Conservation (phyloP, 1,140 invertebrate genomes). For the Cyclargus thomasi region DNA sequence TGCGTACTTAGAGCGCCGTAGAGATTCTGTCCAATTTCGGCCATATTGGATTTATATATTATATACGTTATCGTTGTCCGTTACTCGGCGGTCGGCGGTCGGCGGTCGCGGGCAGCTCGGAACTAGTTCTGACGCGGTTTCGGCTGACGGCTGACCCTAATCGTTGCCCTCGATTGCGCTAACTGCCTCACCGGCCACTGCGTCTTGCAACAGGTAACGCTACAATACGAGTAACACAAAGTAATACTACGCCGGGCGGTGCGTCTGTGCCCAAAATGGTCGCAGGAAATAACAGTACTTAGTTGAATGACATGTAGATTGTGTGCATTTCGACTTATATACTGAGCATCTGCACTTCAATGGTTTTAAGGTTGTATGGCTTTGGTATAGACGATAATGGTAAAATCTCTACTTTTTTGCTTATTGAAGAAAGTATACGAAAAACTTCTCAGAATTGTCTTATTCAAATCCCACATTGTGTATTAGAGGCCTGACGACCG, state of each 20-base stretch:
- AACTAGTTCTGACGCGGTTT: slow-evolving; percentile 37
- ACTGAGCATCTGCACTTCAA: too few relatives aligned
- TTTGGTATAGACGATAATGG: too few relatives aligned
- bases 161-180: slow-evolving; percentile 35
- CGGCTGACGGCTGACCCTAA: slow-evolving; percentile 31
- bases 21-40: not conserved
- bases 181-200: slow-evolving; percentile 18
- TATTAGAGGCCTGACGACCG: not conserved
- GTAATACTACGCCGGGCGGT: not conserved
- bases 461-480: not conserved
- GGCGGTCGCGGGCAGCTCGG: slow-evolving; percentile 17
- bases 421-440: not conserved
- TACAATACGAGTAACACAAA: not conserved
- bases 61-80: slow-evolving; percentile 33
- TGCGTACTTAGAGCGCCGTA: too few relatives aligned
- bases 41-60: not conserved
- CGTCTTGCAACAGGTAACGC: slow-evolving; percentile 17
- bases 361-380: too few relatives aligned
- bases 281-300: too few relatives aligned
- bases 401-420: too few relatives aligned
- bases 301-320: too few relatives aligned
- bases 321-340: too few relatives aligned
- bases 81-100: slow-evolving; percentile 22
- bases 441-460: not conserved
- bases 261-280: too few relatives aligned